Evolutionary conservation across 1,140 invertebrate genomes (phyloP).

Genomic region (Cataglyphis hispanica): DNA sequence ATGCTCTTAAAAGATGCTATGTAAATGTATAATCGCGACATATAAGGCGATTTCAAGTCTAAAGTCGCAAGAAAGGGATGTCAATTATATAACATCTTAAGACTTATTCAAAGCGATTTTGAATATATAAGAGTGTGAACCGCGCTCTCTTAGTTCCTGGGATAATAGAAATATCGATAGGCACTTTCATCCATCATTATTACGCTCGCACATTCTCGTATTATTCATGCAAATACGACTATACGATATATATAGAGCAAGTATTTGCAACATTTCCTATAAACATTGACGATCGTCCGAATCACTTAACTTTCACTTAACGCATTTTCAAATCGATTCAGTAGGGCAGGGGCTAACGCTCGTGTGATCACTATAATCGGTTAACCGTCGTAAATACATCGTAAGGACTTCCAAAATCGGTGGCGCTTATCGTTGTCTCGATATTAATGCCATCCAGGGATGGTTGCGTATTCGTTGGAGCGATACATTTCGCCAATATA

Average conservation of each 20-base stretch:
- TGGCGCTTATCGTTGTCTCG: slow-evolving; percentile 38
- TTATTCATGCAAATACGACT: slow-evolving; percentile 6
- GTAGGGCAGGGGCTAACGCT: neutral
- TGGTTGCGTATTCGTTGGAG: slow-evolving; percentile 36
- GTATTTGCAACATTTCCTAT: slow-evolving; percentile 26
- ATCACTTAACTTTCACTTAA: neutral
- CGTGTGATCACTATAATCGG: neutral
- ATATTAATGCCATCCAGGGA: slow-evolving; percentile 48
- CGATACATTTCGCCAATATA: slow-evolving; percentile 54
- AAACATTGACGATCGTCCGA: neutral
- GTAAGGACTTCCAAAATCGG: slow-evolving; percentile 45
- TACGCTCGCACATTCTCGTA: neutral
- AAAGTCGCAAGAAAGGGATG: neutral
- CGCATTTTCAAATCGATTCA: neutral
- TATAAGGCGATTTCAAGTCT: slow-evolving; percentile 1
- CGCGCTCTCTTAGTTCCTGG: slow-evolving; percentile 38
- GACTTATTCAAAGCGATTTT: neutral
- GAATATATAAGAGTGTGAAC: neutral
- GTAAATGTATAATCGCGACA: neutral
- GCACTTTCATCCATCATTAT: slow-evolving; percentile 19
- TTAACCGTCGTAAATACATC: slow-evolving; percentile 25
- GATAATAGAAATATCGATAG: slow-evolving; percentile 35
- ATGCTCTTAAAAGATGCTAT: neutral
- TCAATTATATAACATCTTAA: neutral
- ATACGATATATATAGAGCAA: neutral